Conservation (phyloP, 2,797 vertebrate genomes). For the Sibirionetta formosa region DNA sequence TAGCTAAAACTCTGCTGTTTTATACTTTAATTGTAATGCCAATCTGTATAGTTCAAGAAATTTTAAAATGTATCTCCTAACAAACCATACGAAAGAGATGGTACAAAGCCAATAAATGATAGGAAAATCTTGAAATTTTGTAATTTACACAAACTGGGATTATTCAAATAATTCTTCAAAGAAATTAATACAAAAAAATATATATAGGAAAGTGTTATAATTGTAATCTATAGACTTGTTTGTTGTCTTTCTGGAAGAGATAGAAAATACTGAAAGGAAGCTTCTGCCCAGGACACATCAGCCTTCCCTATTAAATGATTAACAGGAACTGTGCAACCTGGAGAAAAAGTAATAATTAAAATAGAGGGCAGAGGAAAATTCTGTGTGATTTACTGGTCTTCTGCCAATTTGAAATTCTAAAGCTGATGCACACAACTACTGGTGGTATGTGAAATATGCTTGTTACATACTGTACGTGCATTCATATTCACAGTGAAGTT, state of each 20-base stretch:
- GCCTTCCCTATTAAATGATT: background rate
- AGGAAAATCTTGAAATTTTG: background rate
- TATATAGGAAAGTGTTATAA: too few species aligned
- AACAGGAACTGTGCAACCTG: background rate
- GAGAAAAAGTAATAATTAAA: background rate
- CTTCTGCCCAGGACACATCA: background rate
- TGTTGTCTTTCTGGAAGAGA: background rate
- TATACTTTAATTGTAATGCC: background rate
- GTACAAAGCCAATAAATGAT: background rate
- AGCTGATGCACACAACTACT: background rate
- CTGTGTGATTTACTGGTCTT: background rate
- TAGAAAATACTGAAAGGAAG: background rate
- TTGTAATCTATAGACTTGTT: background rate
- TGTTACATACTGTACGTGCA: background rate
- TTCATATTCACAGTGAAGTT: background rate
- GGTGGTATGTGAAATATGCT: background rate
- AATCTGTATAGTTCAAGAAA: background rate
- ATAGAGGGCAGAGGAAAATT: background rate
- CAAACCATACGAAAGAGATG: background rate
- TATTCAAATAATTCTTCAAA: background rate
- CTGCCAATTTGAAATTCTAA: background rate
- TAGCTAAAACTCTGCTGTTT: background rate
- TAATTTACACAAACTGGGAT: background rate
- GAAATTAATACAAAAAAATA: background rate
- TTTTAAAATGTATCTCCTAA: background rate